Evolutionary conservation across 2,113 vertebrate genomes (phyloP), one percentile per base, ranked within the genome.

Genomic region (Varanus komodoensis): DNA sequence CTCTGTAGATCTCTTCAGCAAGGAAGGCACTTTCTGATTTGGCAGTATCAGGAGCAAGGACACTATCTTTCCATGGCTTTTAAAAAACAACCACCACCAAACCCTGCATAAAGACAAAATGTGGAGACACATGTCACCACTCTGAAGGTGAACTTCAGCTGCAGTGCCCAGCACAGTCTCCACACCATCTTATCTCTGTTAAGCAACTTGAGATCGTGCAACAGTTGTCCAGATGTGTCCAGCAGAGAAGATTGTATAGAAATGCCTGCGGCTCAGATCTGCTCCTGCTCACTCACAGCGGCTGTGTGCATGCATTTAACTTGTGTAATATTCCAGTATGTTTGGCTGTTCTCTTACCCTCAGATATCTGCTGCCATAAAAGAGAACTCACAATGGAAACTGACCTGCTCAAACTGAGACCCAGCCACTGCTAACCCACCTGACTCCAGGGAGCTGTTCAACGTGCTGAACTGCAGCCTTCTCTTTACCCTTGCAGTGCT

Each of bases 91-190:
- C 92, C 77, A 92, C 95, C 94, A 91, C 77, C 38, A 44, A 54
- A 85, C 91, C 29, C 64, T 9, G 4, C 61, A 69, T 23, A 81
- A 88, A 88, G 87, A 52, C 87, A 79, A 93, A 95, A 92, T 82
- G 71, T 84, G 95, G 86, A 92, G 90, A 92, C 92, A 94, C 91
- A 50, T 95, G 94, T 91, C 91, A 91, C 91, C 89, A 54, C 19
- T 0, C 15, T 95, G 95, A 96, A 96, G 95, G 95, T 96, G 95
- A 96, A 95, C 95, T 96, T 94, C 69, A 83, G 92, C 89, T 89
- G 84, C 0, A 3, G 50, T 93, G 92, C 87, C 92, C 95, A 89
- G 92, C 83, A 93, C 94, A 92, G 93, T 95, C 95, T 96, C 91
- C 82, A 77, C 90, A 92, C 91, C 75, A 89, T 89, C 94, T 96